Evolutionary conservation across 1,140 invertebrate species (phyloP).

Genomic region (Drosophila ohnishii): DNA sequence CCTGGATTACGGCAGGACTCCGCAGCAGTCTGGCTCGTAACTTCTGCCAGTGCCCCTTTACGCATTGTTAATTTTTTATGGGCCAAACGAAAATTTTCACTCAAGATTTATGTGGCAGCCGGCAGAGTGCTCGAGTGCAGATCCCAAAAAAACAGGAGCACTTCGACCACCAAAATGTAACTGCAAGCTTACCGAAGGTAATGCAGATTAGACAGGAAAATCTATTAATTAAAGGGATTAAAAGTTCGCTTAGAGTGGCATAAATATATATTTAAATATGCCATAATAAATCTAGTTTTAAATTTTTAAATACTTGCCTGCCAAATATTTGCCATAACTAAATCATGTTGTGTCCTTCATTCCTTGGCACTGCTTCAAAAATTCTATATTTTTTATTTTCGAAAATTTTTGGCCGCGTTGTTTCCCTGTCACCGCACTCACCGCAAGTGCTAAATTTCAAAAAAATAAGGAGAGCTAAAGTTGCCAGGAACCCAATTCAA

Average conservation of each 20-base stretch:
- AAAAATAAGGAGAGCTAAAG: conserved; percentile 8
- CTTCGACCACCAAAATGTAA: conserved; percentile 1
- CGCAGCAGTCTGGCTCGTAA: conserved; percentile 33
- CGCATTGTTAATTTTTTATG: conserved; percentile 71
- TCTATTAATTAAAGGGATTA: background rate
- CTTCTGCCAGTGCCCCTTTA: conserved; percentile 32
- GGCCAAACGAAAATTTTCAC: conserved; percentile 52
- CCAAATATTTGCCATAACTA: conserved; percentile 30
- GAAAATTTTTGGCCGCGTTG: conserved; percentile 18
- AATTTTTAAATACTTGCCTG: conserved; percentile 31
- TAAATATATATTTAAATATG: background rate
- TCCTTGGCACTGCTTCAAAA: conserved; percentile 29
- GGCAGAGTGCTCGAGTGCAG: conserved; percentile 37
- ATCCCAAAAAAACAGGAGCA: background rate
- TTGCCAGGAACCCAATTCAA: conserved; percentile 67
- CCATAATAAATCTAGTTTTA: background rate
- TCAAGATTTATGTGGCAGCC: conserved; percentile 49
- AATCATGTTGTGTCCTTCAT: conserved; percentile 22
- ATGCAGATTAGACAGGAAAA: conserved; percentile 6
- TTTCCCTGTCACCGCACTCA: conserved; percentile 35
- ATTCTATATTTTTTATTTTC: conserved; percentile 7
- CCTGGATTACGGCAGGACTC: conserved; percentile 25
- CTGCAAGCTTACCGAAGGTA: conserved; percentile 8
- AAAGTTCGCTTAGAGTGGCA: background rate
- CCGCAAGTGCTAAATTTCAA: conserved; percentile 60